A percentile compares a stretch with the other conserved stretches of the same genome.
These are phyloP conservation scores for Malurus splendens DNA, from an alignment of 2,797 vertebrate genomes.

Conservation along the genomic window DNA sequence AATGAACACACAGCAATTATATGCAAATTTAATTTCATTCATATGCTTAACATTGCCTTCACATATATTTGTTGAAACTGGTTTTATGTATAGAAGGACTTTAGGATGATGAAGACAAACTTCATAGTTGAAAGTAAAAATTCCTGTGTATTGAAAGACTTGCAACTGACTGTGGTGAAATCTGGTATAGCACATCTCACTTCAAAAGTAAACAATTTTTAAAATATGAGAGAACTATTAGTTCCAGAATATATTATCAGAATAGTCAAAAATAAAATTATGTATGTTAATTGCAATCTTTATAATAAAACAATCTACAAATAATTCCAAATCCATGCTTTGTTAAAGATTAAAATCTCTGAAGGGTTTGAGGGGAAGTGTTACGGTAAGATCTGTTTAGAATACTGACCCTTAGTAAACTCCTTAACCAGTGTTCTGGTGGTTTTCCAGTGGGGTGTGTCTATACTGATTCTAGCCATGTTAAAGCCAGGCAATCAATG, in stretches of 20 bases:
- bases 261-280: not conserved
- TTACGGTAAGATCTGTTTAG: not conserved
- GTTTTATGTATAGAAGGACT: not conserved
- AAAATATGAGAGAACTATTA: not conserved
- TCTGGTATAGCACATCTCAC: not conserved
- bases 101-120: not conserved
- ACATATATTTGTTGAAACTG: not conserved
- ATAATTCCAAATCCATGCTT: not conserved
- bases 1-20: not conserved
- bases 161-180: not conserved
- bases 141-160: not conserved
- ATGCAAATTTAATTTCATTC: not conserved
- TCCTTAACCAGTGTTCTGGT: not conserved
- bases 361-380: not conserved
- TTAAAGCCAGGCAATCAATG: not conserved
- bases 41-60: not conserved
- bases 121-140: not conserved
- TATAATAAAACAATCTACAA: not conserved
- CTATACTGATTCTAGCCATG: not conserved
- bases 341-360: not conserved
- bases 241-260: not conserved
- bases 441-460: not conserved
- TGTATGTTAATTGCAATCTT: fast-evolving
- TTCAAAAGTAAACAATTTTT: not conserved
- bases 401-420: not conserved